Evolutionary conservation across 2,113 vertebrate genomes (phyloP).

Genomic region (Stigmatopora nigra): DNA sequence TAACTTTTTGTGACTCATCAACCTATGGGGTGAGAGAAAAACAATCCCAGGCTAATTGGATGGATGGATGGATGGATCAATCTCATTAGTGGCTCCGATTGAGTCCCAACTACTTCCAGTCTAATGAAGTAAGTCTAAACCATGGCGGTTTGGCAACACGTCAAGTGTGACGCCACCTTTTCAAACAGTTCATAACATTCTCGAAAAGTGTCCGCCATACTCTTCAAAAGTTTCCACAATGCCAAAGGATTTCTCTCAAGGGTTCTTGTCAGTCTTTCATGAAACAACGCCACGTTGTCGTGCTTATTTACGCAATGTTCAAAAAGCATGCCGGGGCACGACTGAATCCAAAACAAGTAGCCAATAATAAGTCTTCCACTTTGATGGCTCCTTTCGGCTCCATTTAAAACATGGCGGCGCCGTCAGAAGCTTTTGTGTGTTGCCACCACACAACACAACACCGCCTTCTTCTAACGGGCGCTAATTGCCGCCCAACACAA

Average conservation of each 20-base stretch:
- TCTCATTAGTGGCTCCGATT: background rate
- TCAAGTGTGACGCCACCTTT: background rate
- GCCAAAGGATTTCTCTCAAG: background rate
- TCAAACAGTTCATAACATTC: background rate
- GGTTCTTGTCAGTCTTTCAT: slow-evolving; percentile 2
- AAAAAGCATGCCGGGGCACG: slow-evolving; percentile 6
- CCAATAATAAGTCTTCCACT: slow-evolving; percentile 16
- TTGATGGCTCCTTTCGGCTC: slow-evolving; percentile 25
- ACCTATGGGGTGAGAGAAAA: background rate
- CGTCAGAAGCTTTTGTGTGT: slow-evolving; percentile 13
- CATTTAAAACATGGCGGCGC: slow-evolving; percentile 11
- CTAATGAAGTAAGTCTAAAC: background rate
- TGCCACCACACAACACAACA: slow-evolving; percentile 6
- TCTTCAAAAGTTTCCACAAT: background rate
- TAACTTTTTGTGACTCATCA: too few relatives aligned
- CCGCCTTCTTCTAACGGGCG: slow-evolving; percentile 20
- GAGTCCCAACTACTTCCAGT: background rate
- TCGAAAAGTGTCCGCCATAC: background rate
- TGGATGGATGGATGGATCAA: background rate
- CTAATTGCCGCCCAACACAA: slow-evolving; percentile 49
- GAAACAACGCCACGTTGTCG: slow-evolving; percentile 6
- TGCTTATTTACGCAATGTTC: slow-evolving; percentile 16
- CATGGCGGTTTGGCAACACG: slow-evolving; percentile 1
- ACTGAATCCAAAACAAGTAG: slow-evolving; percentile 1
- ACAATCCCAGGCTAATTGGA: background rate